Conservation (phyloP, 2,888 invertebrate genomes). For the Venusia cambrica region DNA sequence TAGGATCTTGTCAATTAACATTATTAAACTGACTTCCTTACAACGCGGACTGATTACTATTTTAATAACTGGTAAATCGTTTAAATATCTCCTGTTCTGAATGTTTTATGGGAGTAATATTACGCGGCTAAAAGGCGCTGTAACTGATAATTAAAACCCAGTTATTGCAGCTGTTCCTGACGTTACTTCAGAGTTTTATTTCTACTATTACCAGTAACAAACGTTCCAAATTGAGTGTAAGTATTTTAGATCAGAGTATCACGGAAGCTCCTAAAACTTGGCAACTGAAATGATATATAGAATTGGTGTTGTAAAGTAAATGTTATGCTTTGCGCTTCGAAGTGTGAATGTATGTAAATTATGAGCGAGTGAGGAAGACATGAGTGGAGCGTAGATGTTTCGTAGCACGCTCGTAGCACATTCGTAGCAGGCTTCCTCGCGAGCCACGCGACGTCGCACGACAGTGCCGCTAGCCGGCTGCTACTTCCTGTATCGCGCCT, state of each 20-base stretch:
- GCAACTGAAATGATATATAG: conserved; percentile 25
- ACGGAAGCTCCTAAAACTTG: conserved; percentile 20
- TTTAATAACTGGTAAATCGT: conserved; percentile 60
- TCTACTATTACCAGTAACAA: conserved; percentile 51
- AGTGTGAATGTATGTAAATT: conserved; percentile 27
- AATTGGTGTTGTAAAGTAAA: conserved; percentile 13
- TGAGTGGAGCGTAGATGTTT: conserved; percentile 25
- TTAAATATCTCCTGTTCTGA: conserved; percentile 58
- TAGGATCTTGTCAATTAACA: conserved; percentile 21
- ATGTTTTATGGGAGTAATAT: conserved; percentile 73
- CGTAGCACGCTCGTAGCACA: conserved; percentile 25
- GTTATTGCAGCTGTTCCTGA: conserved; percentile 72
- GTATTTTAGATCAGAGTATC: conserved; percentile 42
- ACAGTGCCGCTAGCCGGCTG: conserved; percentile 47
- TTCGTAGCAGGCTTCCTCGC: conserved; percentile 22
- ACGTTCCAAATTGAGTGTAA: conserved; percentile 52
- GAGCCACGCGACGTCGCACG: conserved; percentile 8
- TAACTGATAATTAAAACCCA: conserved; percentile 77
- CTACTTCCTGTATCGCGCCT: conserved; percentile 53
- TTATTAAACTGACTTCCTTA: conserved; percentile 17
- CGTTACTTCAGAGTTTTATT: conserved; percentile 65
- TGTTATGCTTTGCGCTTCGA: conserved; percentile 14
- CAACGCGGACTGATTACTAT: conserved; percentile 35
- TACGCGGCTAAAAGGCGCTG: conserved; percentile 66
- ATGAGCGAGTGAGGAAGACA: conserved; percentile 31